Evolutionary conservation across 2,888 invertebrate species (phyloP).

Genomic region (Xestia xanthographa): DNA sequence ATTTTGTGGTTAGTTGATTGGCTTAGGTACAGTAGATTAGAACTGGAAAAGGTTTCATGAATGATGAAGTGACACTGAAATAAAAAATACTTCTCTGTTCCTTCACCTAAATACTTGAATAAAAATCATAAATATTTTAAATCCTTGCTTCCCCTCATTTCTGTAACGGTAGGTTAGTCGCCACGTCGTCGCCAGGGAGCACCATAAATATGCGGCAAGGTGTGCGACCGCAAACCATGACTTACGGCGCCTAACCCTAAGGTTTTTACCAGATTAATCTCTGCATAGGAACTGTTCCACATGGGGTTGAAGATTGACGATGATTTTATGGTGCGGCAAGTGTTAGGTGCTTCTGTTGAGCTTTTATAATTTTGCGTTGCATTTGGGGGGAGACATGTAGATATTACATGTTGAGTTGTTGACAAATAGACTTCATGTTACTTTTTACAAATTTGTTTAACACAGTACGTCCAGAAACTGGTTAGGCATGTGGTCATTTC

Average conservation of each 20-base stretch:
- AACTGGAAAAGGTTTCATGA: too few species aligned
- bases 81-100: background rate
- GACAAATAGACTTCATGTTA: slow-evolving; percentile 3
- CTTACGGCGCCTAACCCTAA: slow-evolving; percentile 66
- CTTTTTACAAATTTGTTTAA: background rate
- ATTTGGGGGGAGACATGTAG: background rate
- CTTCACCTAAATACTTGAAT: slow-evolving; percentile 23
- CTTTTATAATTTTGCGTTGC: slow-evolving; percentile 17
- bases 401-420: background rate
- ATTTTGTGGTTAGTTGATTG: background rate
- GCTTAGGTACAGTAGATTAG: background rate
- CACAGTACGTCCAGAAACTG: background rate
- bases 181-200: slow-evolving; percentile 71
- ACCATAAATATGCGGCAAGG: slow-evolving; percentile 79
- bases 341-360: slow-evolving; percentile 5
- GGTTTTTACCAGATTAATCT: slow-evolving; percentile 64
- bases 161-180: slow-evolving; percentile 43
- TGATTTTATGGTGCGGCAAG: slow-evolving; percentile 29
- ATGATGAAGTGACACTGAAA: background rate
- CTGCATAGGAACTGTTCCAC: slow-evolving; percentile 45
- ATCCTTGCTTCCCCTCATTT: slow-evolving; percentile 26
- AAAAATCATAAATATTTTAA: slow-evolving; percentile 45
- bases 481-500: background rate
- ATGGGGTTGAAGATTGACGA: slow-evolving; percentile 64
- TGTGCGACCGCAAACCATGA: slow-evolving; percentile 72